These are phyloP conservation scores for Otus scops DNA, from an alignment of 2,797 vertebrate species.

Conservation along the genomic window DNA sequence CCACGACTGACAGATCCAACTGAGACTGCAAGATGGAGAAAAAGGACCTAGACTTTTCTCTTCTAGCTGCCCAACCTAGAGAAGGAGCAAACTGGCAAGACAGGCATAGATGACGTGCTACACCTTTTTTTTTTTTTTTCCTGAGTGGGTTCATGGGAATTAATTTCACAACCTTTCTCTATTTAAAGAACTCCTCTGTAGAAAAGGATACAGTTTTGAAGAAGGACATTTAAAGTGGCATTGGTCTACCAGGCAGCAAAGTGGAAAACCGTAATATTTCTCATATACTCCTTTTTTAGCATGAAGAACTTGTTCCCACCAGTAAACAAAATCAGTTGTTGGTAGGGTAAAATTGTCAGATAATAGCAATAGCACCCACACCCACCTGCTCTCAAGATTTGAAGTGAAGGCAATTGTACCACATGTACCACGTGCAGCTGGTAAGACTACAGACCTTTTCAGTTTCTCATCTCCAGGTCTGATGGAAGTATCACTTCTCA, in stretches of 20 bases:
- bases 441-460: neutral
- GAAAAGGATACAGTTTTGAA: neutral
- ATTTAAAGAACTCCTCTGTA: neutral
- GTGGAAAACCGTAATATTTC: neutral
- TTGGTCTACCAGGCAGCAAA: neutral
- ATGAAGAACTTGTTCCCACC: neutral
- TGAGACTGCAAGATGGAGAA: neutral
- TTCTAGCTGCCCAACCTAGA: neutral
- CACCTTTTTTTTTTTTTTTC: fast-evolving
- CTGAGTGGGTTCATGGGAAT: neutral
- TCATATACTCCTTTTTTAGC: neutral
- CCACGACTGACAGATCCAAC: neutral
- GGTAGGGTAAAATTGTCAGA: neutral
- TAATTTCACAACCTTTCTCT: neutral
- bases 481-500: neutral
- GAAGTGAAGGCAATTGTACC: neutral
- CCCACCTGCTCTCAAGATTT: neutral
- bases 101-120: neutral
- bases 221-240: neutral
- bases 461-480: neutral
- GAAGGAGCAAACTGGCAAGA: neutral
- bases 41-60: neutral
- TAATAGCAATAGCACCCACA: neutral
- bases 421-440: fast-evolving
- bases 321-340: neutral